Base-by-base conservation (phyloP, 2,888 invertebrate species). In the Rosalia funebris region DNA sequence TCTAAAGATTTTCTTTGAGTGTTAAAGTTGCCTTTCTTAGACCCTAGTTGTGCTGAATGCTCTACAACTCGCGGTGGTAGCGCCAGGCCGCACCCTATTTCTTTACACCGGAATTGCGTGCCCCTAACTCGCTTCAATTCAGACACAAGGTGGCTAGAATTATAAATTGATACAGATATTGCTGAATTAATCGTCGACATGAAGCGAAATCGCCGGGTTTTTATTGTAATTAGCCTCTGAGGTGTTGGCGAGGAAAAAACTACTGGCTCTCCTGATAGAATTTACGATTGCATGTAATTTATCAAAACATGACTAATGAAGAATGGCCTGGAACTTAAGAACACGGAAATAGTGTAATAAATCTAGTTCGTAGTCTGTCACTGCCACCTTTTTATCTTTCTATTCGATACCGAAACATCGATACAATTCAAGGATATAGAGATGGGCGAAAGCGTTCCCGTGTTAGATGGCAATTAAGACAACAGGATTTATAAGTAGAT, bases 151-250 rank as follows among this genome's bases (percentile, higher is more conserved):
- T 57, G 65, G 50, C 63, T 36, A 46, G 60, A 60, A 61, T 63
- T 65, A 65, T 63, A 67, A 67, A 67, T 67, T 64, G 65, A 61
- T 65, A 67, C 67, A 67, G 66, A 66, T 63, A 66, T 63, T 52
- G 66, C 39, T 42, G 62, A 19, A 66, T 66, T 66, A 62, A 66
- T 63, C 60, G 54, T 15, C 60, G 44, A n/a, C 56, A 42, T 41
- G 59, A 60, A 57, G 57, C 16, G 41, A 31, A 25, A 59, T 56
- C 62, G 41, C 62, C 58, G 50, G 52, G 54, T 65, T 62, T 56
- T 60, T 60, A 57, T 58, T 53, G 55, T 60, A 65, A 65, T 65
- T 65, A 65, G 60, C 32, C 19, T 37, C 48, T 36, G 46, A 60
- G 62, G 60, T 65, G 62, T 61, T 59, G 57, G 53, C 58, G 36